A percentile compares a stretch with the other conserved stretches of the same genome.
These are phyloP conservation scores for Galemys pyrenaicus DNA, from an alignment of 2,113 vertebrate genomes.

Conservation along the genomic window DNA sequence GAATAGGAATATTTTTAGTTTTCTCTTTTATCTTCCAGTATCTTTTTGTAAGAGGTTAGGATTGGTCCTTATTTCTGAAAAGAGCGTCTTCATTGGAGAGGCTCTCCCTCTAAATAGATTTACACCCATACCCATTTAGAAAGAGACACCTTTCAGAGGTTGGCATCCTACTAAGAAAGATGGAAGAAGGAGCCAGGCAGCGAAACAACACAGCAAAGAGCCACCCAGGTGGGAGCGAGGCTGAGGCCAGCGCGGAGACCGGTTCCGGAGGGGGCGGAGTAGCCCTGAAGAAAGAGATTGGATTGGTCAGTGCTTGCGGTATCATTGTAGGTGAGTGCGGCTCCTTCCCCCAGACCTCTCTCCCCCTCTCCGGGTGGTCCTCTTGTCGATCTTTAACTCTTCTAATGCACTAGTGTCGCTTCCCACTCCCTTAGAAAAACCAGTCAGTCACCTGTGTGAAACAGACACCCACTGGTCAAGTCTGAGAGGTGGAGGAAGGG, in stretches of 20 bases:
- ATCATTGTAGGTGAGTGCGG: slow-evolving; percentile 93
- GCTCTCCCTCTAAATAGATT: not conserved
- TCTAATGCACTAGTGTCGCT: not conserved
- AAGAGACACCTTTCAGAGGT: slow-evolving; percentile 35
- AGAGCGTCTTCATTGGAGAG: slow-evolving; percentile 48
- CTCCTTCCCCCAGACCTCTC: not conserved
- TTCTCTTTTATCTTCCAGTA: slow-evolving; percentile 25
- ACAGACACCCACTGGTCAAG: not conserved
- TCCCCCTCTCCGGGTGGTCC: not conserved
- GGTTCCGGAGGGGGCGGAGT: slow-evolving; percentile 83
- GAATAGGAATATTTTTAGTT: slow-evolving; percentile 37
- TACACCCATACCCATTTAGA: not conserved
- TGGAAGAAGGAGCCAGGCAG: slow-evolving; percentile 76
- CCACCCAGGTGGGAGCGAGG: slow-evolving; percentile 7
- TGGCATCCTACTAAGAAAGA: slow-evolving; percentile 50
- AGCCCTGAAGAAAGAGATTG: slow-evolving; percentile 94
- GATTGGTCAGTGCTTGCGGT: slow-evolving; percentile 93
- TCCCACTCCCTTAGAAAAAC: not conserved
- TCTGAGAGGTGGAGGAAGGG: not conserved
- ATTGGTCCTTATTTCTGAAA: slow-evolving; percentile 39
- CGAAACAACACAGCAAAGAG: slow-evolving; percentile 64
- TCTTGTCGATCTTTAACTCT: not conserved
- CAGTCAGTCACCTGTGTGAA: not conserved
- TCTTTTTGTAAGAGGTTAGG: slow-evolving; percentile 20
- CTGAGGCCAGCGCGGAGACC: slow-evolving; percentile 34